phyloP scores from a whole-genome alignment of 1,140 invertebrate species.

The Archivesica marissinica region DNA sequence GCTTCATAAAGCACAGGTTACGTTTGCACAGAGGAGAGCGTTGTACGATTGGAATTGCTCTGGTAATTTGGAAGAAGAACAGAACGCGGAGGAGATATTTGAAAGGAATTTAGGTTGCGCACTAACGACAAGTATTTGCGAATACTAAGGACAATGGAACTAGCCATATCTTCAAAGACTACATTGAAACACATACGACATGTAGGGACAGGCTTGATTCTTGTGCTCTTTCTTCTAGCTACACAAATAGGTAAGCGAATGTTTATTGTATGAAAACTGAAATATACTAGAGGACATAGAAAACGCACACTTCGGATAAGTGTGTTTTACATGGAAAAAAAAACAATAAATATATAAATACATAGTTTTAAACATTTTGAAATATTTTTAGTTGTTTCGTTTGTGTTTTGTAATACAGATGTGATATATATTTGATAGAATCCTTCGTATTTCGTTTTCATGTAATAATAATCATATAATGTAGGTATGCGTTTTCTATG shows the following conservation, averaged over 20 bases:
- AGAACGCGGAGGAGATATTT: background rate
- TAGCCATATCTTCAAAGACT: slow-evolving; percentile 4
- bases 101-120: background rate
- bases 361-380: no score
- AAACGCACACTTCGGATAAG: no score
- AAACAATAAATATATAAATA: no score
- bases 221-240: slow-evolving; percentile 7
- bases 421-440: no score
- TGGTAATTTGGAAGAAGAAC: background rate
- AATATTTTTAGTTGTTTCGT: no score
- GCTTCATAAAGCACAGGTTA: background rate
- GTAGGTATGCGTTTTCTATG: no score
- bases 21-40: background rate
- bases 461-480: no score
- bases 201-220: slow-evolving; percentile 2
- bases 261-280: no score
- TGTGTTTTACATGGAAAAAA: no score
- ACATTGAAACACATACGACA: slow-evolving; percentile 32
- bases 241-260: slow-evolving; percentile 52
- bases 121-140: background rate
- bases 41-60: background rate
- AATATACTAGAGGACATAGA: no score
- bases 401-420: no score
- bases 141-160: slow-evolving; percentile 45
- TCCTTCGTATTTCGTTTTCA: no score